Conservation (phyloP, 2,113 vertebrate species). For the Corythornis madagascariensis region DNA sequence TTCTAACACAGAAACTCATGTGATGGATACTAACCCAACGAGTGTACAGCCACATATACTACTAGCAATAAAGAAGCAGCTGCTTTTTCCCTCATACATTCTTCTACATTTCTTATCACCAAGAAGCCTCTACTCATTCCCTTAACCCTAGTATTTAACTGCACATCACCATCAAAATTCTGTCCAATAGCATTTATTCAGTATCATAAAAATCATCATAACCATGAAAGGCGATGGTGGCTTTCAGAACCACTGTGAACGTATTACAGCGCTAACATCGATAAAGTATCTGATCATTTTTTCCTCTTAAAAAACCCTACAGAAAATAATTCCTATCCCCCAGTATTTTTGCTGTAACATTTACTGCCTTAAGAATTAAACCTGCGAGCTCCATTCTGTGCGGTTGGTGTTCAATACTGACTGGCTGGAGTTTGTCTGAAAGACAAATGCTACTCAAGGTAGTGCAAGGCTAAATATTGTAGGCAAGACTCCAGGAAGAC, state of each 20-base stretch:
- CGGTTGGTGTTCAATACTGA: background rate
- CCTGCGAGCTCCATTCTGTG: background rate
- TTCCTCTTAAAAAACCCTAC: background rate
- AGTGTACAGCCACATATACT: background rate
- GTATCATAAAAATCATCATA: slow-evolving; percentile 35
- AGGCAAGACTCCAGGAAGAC: slow-evolving; percentile 49
- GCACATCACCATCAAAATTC: background rate
- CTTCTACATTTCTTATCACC: background rate
- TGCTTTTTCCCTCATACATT: background rate
- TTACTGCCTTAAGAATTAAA: slow-evolving; percentile 36
- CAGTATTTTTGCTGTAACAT: background rate
- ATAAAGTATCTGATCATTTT: slow-evolving; percentile 58
- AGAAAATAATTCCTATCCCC: background rate
- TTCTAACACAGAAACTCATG: background rate
- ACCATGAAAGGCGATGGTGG: slow-evolving; percentile 25
- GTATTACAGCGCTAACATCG: slow-evolving; percentile 21
- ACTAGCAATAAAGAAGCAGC: background rate
- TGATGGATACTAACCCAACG: background rate
- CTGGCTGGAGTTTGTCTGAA: slow-evolving; percentile 59
- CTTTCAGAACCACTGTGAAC: slow-evolving; percentile 38
- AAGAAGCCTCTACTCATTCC: background rate
- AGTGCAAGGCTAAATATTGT: slow-evolving; percentile 54
- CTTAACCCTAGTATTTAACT: background rate
- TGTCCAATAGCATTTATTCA: slow-evolving; percentile 17
- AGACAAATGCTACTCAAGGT: slow-evolving; percentile 62